A percentile compares a stretch with the other conserved stretches of the same genome.
Conservation (phyloP, 2,888 invertebrate species). For the Galerucella pusilla region DNA sequence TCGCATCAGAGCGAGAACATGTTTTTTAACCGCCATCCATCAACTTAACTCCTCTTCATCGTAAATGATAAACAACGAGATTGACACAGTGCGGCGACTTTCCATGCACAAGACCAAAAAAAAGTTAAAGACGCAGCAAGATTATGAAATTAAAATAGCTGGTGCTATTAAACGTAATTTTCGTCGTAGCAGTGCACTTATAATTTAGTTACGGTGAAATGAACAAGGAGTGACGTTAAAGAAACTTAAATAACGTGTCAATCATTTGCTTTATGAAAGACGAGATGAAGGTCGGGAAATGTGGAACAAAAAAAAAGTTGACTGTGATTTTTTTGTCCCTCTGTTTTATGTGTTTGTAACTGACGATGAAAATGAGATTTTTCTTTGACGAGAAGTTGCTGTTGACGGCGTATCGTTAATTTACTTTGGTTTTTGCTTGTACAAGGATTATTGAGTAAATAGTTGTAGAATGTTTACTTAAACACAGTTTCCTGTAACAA, state of each 20-base stretch:
- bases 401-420: neutral
- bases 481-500: no score
- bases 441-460: neutral
- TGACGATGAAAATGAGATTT: slow-evolving; percentile 7
- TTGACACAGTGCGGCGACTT: slow-evolving; percentile 30
- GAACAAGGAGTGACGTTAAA: slow-evolving; percentile 52
- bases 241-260: slow-evolving; percentile 60
- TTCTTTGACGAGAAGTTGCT: neutral
- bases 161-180: slow-evolving; percentile 41
- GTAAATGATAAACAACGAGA: slow-evolving; percentile 23
- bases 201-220: slow-evolving; percentile 48
- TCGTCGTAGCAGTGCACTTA: slow-evolving; percentile 49
- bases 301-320: slow-evolving; percentile 52
- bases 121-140: slow-evolving; percentile 4
- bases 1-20: neutral
- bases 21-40: slow-evolving; percentile 15
- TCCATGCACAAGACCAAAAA: slow-evolving; percentile 15
- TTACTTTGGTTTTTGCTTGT: neutral
- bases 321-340: slow-evolving; percentile 13
- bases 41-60: slow-evolving; percentile 15
- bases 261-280: slow-evolving; percentile 45
- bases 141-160: slow-evolving; percentile 42
- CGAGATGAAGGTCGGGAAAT: slow-evolving; percentile 50
- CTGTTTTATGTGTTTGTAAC: neutral
- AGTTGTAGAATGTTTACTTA: no score